Evolutionary conservation across 1,140 invertebrate genomes (phyloP), one percentile per base, ranked within the genome.

Genomic region (Drosophila cardini): DNA sequence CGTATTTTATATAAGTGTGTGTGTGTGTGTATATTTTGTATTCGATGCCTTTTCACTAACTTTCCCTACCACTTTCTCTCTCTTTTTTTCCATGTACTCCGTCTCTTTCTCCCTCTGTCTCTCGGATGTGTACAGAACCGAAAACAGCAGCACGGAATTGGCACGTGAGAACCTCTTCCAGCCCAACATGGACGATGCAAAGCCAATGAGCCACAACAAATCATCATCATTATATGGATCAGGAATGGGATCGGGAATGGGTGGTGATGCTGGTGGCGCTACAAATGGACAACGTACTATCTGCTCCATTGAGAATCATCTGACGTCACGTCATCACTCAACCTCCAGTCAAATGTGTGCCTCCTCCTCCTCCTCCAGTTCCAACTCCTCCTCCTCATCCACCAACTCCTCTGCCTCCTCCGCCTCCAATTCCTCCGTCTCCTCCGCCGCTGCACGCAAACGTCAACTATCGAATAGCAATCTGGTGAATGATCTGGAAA

Each of bases 111-210:
- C 45, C 40, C 38, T 70, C 15, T 62, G 15, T 65, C 30, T 61
- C 50, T 52, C 38, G 46, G 55, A 38, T 16, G n/a, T 71, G 16
- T 65, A 43, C 78, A 92, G 91, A 84, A 89, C 84, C 73, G 71
- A 84, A 56, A 84, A 77, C 26, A 62, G 32, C 46, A 69, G 64
- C 40, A 65, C 79, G 11, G 91, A 92, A 83, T 75, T 90, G 69
- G 91, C 91, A 42, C 91, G 84, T 83, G 89, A 92, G 80, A 92
- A 91, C 58, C 80, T 92, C 63, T 92, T 92, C 65, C 90, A 90
- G 78, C 80, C 85, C 52, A 91, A 85, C 52, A 90, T 90, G 77
- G 85, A 90, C 34, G 85, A 89, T 46, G 85, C 84, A 38, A 89
- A 89, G 60, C 90, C 78, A 70, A 75, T 72, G 50, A 75, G 62